phyloP scores from a whole-genome alignment of 2,113 vertebrate genomes.

The Phylloscopus trochiloides region DNA sequence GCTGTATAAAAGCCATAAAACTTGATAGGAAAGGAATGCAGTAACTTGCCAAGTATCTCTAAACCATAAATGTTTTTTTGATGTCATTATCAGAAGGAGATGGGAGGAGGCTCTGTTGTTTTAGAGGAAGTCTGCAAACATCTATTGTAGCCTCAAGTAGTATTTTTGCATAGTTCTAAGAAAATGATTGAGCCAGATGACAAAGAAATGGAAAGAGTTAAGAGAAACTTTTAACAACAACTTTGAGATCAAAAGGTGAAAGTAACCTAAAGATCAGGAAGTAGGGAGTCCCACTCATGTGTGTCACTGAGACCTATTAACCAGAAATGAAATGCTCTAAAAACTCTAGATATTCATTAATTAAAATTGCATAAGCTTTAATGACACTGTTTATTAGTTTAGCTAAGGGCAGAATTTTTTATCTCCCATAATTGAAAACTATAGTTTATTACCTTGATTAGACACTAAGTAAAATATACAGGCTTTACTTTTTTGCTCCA shows the following conservation, averaged over 20 bases:
- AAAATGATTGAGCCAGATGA: not conserved
- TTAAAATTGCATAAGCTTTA: slow-evolving; percentile 56
- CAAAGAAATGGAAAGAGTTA: not conserved
- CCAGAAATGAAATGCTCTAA: slow-evolving; percentile 17
- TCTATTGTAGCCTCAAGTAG: not conserved
- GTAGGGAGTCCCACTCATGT: not conserved
- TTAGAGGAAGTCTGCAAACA: slow-evolving; percentile 30
- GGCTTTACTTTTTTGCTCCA: slow-evolving; percentile 24
- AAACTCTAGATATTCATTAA: slow-evolving; percentile 52
- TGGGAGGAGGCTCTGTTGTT: slow-evolving; percentile 17
- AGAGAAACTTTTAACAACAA: not conserved
- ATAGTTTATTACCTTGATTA: slow-evolving; percentile 51
- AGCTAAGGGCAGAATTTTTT: slow-evolving; percentile 56
- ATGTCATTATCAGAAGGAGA: slow-evolving; percentile 52
- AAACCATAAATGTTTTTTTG: slow-evolving; percentile 39
- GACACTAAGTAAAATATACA: slow-evolving; percentile 51
- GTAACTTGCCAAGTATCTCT: slow-evolving; percentile 60
- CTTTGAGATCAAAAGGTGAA: not conserved
- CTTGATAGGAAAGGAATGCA: slow-evolving; percentile 70
- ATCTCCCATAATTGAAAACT: slow-evolving; percentile 44
- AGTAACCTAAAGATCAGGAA: not conserved
- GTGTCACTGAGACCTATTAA: not conserved
- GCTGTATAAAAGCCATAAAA: slow-evolving; percentile 75
- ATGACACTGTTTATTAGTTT: slow-evolving; percentile 64
- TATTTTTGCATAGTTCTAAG: slow-evolving; percentile 20